Evolutionary conservation across 2,797 vertebrate genomes (phyloP).

Genomic region (Scyliorhinus canicula): DNA sequence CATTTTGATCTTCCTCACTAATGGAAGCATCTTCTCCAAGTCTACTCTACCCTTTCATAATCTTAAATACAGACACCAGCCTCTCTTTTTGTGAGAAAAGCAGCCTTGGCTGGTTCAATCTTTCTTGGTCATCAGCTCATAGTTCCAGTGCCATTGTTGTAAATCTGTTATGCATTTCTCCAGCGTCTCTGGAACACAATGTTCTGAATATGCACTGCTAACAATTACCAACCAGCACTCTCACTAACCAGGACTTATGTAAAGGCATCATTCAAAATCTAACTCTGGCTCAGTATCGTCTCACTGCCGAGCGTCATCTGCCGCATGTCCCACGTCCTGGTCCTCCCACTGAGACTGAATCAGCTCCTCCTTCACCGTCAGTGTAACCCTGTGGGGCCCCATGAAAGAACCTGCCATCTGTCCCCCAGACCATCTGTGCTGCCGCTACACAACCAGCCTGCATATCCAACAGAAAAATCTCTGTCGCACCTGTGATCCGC

Average conservation of each 20-base stretch:
- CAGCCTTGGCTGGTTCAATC: not conserved
- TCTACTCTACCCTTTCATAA: not conserved
- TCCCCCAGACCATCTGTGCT: not conserved
- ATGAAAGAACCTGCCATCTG: not conserved
- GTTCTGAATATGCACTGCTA: not conserved
- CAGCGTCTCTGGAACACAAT: not conserved
- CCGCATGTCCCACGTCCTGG: not conserved
- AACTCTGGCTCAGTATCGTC: too few species aligned
- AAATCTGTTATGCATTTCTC: not conserved
- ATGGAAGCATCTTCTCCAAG: not conserved
- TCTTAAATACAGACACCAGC: not conserved
- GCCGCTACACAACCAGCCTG: not conserved
- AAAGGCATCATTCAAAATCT: not conserved
- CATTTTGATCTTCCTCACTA: too few species aligned
- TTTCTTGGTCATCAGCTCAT: not conserved
- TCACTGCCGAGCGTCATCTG: not conserved
- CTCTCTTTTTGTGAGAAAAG: too few species aligned
- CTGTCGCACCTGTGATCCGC: not conserved
- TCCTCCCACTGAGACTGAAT: not conserved
- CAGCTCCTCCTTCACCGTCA: conserved; percentile 10
- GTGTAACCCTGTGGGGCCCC: not conserved
- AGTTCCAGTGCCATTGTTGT: not conserved
- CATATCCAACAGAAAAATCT: not conserved
- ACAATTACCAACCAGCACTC: not conserved
- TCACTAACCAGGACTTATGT: not conserved